These are phyloP conservation scores for Paradoxurus hermaphroditus DNA, from an alignment of 2,113 vertebrate genomes.

Conservation along the genomic window DNA sequence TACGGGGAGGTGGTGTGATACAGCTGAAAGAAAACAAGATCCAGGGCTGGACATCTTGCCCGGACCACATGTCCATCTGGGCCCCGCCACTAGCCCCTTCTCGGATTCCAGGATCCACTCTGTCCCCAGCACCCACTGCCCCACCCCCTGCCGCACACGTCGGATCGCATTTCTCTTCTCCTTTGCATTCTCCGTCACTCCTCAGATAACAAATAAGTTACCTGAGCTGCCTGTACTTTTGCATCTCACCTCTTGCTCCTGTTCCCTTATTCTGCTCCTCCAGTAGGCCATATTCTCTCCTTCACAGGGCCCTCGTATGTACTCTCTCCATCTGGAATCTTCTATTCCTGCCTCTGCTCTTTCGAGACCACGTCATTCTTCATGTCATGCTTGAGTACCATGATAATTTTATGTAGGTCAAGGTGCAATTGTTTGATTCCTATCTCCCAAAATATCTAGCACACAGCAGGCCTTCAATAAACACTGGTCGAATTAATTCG, in stretches of 20 bases:
- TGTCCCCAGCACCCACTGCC: not conserved
- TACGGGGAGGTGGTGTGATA: not conserved
- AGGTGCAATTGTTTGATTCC: not conserved
- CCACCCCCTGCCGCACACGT: not conserved
- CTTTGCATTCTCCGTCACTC: not conserved
- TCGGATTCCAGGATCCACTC: not conserved
- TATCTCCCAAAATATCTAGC: not conserved
- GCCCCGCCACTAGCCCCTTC: not conserved
- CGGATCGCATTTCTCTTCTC: not conserved
- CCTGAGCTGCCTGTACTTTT: not conserved
- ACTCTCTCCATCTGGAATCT: not conserved
- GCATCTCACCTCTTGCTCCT: not conserved
- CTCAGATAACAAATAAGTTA: not conserved
- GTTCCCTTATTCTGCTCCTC: not conserved
- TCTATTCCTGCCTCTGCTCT: not conserved
- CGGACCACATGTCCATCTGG: not conserved
- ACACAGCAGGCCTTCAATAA: not conserved
- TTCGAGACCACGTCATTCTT: not conserved
- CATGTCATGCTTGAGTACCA: not conserved
- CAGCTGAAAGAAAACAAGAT: not conserved
- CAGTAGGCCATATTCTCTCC: not conserved
- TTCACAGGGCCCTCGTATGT: accelerated
- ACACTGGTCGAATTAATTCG: not conserved
- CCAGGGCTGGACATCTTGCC: not conserved
- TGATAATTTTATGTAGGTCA: not conserved